Conservation (phyloP, 1,140 invertebrate genomes). For the Eupeodes corollae region DNA sequence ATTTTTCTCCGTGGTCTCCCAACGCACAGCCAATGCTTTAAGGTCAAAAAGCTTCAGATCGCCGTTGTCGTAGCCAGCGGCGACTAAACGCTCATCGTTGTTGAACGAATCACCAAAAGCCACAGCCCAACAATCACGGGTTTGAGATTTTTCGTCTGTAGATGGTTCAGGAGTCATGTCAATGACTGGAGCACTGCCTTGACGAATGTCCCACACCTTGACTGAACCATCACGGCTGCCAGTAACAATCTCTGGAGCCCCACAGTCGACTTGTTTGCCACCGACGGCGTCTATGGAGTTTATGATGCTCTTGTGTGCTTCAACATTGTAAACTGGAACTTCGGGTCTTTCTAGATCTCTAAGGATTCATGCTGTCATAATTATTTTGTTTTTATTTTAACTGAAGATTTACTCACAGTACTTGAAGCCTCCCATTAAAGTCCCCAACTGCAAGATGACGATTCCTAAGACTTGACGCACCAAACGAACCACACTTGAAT, state of each 20-base stretch:
- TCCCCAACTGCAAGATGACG: conserved; percentile 81
- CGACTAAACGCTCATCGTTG: conserved; percentile 69
- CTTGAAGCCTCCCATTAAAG: conserved; percentile 75
- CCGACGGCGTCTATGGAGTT: conserved; percentile 88
- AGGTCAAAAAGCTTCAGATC: conserved; percentile 93
- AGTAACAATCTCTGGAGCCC: conserved; percentile 88
- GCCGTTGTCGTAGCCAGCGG: conserved; percentile 92
- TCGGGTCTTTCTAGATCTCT: conserved; percentile 70
- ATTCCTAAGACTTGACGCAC: conserved; percentile 65
- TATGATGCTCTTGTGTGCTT: conserved; percentile 79
- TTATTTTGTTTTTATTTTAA: background rate
- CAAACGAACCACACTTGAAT: conserved; percentile 91
- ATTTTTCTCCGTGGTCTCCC: conserved; percentile 90
- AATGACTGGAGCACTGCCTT: conserved; percentile 78
- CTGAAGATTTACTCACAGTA: conserved; percentile 50
- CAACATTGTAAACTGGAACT: conserved; percentile 64
- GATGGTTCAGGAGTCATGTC: conserved; percentile 65
- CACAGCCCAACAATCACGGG: conserved; percentile 78
- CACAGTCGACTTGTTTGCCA: conserved; percentile 70
- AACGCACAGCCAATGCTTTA: conserved; percentile 67
- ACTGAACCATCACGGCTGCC: conserved; percentile 86
- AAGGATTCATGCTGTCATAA: background rate
- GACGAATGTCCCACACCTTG: conserved; percentile 90
- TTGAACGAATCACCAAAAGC: conserved; percentile 82
- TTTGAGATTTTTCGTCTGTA: conserved; percentile 47